Evolutionary conservation across 2,797 vertebrate genomes (phyloP), one percentile per base, ranked within the genome.

Genomic region (Crenuchus spilurus): DNA sequence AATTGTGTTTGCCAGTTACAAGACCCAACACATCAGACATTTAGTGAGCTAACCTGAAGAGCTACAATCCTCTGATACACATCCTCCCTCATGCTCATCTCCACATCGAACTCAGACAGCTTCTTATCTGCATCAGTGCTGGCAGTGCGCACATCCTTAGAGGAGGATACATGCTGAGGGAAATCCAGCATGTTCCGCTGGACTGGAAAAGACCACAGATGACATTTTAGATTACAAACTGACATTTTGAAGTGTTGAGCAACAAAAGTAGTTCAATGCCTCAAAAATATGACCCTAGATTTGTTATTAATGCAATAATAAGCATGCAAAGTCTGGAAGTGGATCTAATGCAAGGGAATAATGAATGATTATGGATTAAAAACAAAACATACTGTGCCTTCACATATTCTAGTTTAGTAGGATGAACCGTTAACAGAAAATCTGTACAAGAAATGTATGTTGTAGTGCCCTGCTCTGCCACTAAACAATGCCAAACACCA

Each of bases 1-100:
- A n/a, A n/a, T n/a, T n/a, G n/a, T n/a, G n/a, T n/a, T n/a, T n/a
- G n/a, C n/a, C n/a, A n/a, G n/a, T n/a, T n/a, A n/a, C n/a, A n/a
- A n/a, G n/a, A n/a, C n/a, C n/a, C n/a, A 48, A 22, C 22, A 41
- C 8, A 14, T 4, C 6, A 20, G 69, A 0, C 11, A 9, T 6
- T 41, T 20, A 18, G 9, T 26, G 20, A 22, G 41, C 80, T n/a
- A 74, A 98, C 97, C 95, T 98, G 91, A 75, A 99, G 92, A 79
- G 94, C 94, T 0, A 96, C 94, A 0, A 99, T 89, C 84, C 95
- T 91, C 89, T 88, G 93, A 90, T 98, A 98, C 60, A 99, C 96
- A 0, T 99, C 97, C 79, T 93, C 94, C 78, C 97, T 90, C 97
- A 99, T 99, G 91, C 96, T 98, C 95, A 96, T 98, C 91, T 98